A percentile compares a stretch with the other conserved stretches of the same genome.
phyloP scores from a whole-genome alignment of 2,888 invertebrate species.

The Lumbricus terrestris region DNA sequence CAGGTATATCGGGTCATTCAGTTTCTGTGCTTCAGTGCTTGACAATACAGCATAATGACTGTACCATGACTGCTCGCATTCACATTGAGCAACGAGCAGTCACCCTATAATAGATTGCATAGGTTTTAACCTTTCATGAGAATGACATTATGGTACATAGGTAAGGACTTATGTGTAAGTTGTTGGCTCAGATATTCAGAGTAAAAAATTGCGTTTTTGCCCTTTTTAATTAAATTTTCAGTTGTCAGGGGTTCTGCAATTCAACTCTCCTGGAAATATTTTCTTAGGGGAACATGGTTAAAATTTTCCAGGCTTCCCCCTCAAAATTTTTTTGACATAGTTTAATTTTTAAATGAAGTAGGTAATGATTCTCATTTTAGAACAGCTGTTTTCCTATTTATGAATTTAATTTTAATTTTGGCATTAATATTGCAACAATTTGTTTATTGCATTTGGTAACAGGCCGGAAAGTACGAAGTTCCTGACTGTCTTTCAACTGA shows the following conservation, averaged over 20 bases:
- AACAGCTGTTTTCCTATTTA: not conserved
- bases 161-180: not conserved
- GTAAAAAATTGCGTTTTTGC: not conserved
- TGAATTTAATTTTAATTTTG: not conserved
- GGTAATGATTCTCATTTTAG: not conserved
- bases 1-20: conserved; percentile 62
- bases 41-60: not conserved
- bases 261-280: not conserved
- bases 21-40: not conserved
- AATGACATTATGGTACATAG: not conserved
- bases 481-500: conserved; percentile 70
- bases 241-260: not conserved
- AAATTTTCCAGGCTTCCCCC: not conserved
- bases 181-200: not conserved
- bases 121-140: not conserved
- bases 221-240: not conserved
- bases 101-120: not conserved
- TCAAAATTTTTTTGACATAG: not conserved
- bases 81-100: not conserved
- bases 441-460: conserved; percentile 36
- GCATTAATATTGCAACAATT: not conserved
- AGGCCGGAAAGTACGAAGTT: conserved; percentile 72
- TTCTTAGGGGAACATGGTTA: not conserved
- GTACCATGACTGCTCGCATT: not conserved
- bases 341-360: not conserved